Conservation (phyloP, 2,797 vertebrate genomes). For the Arctocebus calabarensis region DNA sequence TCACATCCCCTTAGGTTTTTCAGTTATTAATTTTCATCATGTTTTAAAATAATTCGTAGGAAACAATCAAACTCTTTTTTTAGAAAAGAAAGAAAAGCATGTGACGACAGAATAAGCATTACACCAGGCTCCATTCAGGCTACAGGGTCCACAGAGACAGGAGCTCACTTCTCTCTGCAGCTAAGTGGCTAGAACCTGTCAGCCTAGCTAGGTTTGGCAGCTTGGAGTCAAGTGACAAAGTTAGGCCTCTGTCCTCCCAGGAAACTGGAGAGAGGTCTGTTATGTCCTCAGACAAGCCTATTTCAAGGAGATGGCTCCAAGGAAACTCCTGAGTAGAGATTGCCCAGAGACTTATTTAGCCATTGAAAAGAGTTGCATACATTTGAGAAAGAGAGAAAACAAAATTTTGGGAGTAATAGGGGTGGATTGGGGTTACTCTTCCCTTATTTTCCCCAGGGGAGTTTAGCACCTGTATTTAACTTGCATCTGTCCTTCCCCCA, state of each 20-base stretch:
- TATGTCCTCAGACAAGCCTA: background rate
- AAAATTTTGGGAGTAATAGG: background rate
- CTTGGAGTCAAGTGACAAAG: background rate
- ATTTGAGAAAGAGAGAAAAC: background rate
- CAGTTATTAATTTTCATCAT: background rate
- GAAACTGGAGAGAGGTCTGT: too few species aligned
- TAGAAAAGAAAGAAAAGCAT: background rate
- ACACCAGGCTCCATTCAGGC: background rate
- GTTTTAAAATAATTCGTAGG: background rate
- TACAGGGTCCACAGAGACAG: background rate
- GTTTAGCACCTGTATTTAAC: background rate
- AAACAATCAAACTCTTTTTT: background rate
- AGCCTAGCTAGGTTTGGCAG: background rate
- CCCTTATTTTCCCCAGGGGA: background rate
- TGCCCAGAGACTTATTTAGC: background rate
- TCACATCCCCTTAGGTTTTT: background rate
- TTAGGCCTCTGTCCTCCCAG: background rate
- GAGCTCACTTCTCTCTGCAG: too few species aligned
- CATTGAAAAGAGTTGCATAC: background rate
- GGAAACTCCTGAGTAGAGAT: background rate
- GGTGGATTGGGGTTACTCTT: background rate
- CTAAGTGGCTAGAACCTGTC: background rate
- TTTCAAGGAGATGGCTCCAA: background rate
- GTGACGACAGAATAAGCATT: background rate
- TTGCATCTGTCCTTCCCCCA: background rate